These are phyloP conservation scores for Neotoxoptera formosana DNA, from an alignment of 1,140 invertebrate species.

Conservation along the genomic window DNA sequence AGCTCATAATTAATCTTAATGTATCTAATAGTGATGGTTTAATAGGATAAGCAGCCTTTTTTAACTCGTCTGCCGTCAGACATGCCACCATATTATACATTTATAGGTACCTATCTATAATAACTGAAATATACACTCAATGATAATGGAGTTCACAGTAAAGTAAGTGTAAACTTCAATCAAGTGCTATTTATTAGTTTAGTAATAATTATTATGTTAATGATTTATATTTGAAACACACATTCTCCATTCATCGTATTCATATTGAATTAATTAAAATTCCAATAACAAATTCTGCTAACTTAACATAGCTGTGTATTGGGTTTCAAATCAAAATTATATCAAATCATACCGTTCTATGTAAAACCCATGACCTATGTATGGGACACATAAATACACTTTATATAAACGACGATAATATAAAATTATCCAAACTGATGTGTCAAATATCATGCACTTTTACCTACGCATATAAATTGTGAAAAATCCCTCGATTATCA, in stretches of 20 bases:
- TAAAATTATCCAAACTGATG: not conserved
- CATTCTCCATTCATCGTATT: not conserved
- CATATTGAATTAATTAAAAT: not conserved
- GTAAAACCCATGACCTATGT: too few relatives aligned
- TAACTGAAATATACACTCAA: not conserved
- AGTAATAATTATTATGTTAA: not conserved
- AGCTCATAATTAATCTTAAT: slow-evolving; percentile 15
- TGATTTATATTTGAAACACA: not conserved
- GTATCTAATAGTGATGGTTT: not conserved
- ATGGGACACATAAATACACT: not conserved
- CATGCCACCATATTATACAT: not conserved
- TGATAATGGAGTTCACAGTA: not conserved
- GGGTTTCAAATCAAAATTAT: not conserved
- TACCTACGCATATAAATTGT: not conserved
- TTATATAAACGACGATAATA: not conserved
- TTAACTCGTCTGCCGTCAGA: not conserved
- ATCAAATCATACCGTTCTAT: not conserved
- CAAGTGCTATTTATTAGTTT: not conserved
- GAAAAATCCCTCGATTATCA: not conserved
- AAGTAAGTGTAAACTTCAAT: not conserved
- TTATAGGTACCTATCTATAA: not conserved
- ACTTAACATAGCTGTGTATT: not conserved
- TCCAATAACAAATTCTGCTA: not conserved
- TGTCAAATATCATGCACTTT: not conserved
- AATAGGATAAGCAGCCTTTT: not conserved